Evolutionary conservation across 2,888 invertebrate genomes (phyloP), one percentile per base, ranked within the genome.

Genomic region (Notodonta ziczac): DNA sequence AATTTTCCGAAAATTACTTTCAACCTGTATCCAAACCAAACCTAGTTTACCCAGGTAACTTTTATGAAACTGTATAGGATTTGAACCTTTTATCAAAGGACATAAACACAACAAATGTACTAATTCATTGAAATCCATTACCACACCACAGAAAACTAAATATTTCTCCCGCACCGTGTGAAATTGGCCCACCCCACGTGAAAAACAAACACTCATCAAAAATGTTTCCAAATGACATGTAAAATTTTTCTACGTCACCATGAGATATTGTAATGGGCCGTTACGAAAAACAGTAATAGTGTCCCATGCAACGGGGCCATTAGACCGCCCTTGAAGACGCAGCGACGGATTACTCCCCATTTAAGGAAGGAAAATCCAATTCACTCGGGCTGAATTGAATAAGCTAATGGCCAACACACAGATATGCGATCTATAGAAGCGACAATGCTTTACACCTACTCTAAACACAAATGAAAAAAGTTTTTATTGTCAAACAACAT

Each of bases 241-340:
- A 82, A 88, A 91, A 93, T 90, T 92, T 92, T 91, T 93, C 93
- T 90, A 85, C 85, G 93, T 92, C 93, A 92, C 88, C 81, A 92
- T 92, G 90, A 93, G 86, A 90, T 89, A 93, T 91, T 87, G 87
- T 93, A 93, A 93, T 93, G 93, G 87, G 78, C 88, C 93, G 92
- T 93, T 89, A 90, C 92, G 88, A 90, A 89, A 89, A 89, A 85
- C 83, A 83, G 81, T 91, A 88, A 91, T 88, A 88, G 85, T 76
- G 87, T 84, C 83, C 83, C 92, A 90, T 91, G 91, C 89, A 77
- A 91, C 86, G 81, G 81, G 72, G 78, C 82, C 87, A 89, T 89
- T 90, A 89, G 87, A 82, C 85, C 85, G 86, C 85, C 88, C 84
- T 83, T 82, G 80, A 76, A 85, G 86, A 87, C 89, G 88, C 82